Evolutionary conservation across 2,797 vertebrate species (phyloP).

Genomic region (Sebastes nivosus): DNA sequence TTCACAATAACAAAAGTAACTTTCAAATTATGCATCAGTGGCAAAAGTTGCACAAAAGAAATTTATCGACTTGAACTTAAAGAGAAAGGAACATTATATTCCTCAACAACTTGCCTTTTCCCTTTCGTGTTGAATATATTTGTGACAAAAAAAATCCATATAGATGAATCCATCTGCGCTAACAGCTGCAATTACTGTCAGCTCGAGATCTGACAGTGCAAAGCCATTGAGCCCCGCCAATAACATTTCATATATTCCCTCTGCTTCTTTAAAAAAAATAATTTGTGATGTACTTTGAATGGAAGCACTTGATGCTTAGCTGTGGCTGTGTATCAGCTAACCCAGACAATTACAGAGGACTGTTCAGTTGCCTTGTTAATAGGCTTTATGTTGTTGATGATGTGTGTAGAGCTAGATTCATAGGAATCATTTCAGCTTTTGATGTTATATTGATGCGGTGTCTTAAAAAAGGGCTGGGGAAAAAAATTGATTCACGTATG

Average conservation of each 20-base stretch:
- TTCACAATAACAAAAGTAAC: slow-evolving; percentile 9
- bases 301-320: slow-evolving; percentile 1
- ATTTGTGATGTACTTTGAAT: slow-evolving; percentile 33
- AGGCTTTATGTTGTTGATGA: background rate
- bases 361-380: background rate
- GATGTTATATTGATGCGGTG: background rate
- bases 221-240: background rate
- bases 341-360: background rate
- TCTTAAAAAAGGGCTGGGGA: too few species aligned
- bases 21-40: slow-evolving; percentile 24
- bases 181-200: slow-evolving; percentile 62
- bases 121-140: slow-evolving; percentile 34
- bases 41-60: slow-evolving; percentile 32
- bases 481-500: too few species aligned
- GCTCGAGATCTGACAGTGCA: slow-evolving; percentile 26
- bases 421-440: background rate
- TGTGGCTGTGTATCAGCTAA: background rate
- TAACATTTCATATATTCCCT: slow-evolving; percentile 14
- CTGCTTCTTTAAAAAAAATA: slow-evolving; percentile 1
- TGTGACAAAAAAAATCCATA: slow-evolving; percentile 28
- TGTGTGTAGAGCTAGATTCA: background rate
- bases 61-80: slow-evolving; percentile 7
- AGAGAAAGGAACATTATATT: slow-evolving; percentile 11
- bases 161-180: slow-evolving; percentile 44
- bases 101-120: slow-evolving; percentile 23